These are phyloP conservation scores for Diuraphis noxia DNA, from an alignment of 1,140 invertebrate species.

Conservation along the genomic window DNA sequence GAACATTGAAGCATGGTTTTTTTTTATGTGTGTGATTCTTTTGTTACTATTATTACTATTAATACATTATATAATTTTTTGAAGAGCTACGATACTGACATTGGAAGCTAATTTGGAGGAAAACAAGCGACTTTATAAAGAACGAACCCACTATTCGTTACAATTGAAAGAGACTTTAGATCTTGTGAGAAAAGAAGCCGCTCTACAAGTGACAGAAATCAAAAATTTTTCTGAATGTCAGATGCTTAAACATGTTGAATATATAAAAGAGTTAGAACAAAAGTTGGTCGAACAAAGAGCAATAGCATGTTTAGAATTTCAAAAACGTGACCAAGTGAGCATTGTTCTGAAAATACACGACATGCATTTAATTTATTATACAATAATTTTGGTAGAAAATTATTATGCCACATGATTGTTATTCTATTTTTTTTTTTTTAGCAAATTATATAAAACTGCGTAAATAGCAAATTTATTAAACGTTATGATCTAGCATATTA, in stretches of 20 bases:
- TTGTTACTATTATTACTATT: not conserved
- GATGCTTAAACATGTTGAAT: not conserved
- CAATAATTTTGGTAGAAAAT: too few species aligned
- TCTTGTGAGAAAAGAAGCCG: not conserved
- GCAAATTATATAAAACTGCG: too few species aligned
- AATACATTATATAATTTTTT: not conserved
- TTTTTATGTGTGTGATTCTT: not conserved
- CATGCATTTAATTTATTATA: too few species aligned
- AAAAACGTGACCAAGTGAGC: constrained; percentile 37
- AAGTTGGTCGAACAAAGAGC: constrained; percentile 15
- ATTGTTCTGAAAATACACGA: not conserved
- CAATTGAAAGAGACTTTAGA: constrained; percentile 35
- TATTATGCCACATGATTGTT: too few species aligned
- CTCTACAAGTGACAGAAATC: constrained; percentile 33
- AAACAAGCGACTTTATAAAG: constrained; percentile 2
- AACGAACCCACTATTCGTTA: constrained; percentile 21
- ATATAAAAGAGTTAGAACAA: constrained; percentile 20
- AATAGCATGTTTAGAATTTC: constrained; percentile 1
- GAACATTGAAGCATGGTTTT: not conserved
- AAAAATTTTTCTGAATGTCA: constrained; percentile 37
- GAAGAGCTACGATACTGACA: not conserved
- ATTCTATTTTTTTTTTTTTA: too few species aligned
- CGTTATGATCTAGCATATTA: too few species aligned
- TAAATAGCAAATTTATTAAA: too few species aligned
- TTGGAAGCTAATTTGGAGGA: not conserved